phyloP scores from a whole-genome alignment of 2,797 vertebrate genomes.

The Myotis findleyi region DNA sequence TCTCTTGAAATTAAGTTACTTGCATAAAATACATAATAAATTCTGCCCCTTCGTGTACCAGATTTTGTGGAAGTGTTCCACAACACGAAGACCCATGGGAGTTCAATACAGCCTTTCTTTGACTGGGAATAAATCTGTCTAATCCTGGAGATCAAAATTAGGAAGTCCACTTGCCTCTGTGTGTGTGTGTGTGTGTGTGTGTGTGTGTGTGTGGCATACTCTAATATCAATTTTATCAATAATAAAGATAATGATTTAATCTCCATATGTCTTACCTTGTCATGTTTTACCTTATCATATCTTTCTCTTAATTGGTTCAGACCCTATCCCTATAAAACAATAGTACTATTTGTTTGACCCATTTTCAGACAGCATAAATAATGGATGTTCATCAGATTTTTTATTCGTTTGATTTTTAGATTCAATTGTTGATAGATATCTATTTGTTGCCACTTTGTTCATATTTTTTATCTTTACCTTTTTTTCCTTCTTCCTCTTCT shows the following conservation, averaged over 20 bases:
- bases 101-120: neutral
- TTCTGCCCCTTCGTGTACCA: neutral
- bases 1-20: conserved; percentile 11
- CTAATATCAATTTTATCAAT: neutral
- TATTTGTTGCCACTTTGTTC: no score
- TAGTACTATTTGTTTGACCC: neutral
- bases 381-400: neutral
- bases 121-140: neutral
- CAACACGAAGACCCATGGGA: neutral
- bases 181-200: neutral
- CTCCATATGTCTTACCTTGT: neutral
- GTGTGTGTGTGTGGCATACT: neutral
- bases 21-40: neutral
- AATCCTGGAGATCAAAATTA: neutral
- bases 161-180: neutral
- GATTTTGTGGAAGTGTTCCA: neutral
- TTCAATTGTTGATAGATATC: no score
- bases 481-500: no score
- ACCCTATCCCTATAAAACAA: neutral
- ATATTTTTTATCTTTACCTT: no score
- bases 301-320: neutral
- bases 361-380: neutral
- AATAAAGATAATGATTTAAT: neutral
- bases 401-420: no score
- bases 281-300: neutral